A percentile compares a stretch with the other conserved stretches of the same genome.
These are phyloP conservation scores for Crotalus helleri DNA, from an alignment of 2,113 vertebrate genomes.

Conservation along the genomic window DNA sequence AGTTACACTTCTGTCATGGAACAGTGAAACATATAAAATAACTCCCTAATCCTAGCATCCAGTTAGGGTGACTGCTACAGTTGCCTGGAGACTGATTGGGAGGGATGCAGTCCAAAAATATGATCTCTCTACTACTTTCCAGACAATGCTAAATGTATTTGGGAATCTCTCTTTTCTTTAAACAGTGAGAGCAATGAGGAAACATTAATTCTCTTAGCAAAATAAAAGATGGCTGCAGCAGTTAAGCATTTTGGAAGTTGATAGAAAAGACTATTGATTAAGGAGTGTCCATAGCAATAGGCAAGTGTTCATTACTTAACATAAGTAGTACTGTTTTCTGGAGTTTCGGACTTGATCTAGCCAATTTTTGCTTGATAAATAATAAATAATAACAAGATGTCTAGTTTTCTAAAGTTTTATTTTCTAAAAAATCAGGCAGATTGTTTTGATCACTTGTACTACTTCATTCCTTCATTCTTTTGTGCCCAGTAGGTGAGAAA, in stretches of 20 bases:
- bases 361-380: background rate
- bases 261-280: constrained; percentile 24
- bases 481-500: background rate
- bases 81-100: constrained; percentile 28
- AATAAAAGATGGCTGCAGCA: constrained; percentile 7
- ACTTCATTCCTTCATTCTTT: background rate
- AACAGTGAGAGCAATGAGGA: constrained; percentile 45
- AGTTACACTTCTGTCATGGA: background rate
- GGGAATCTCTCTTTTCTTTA: constrained; percentile 34
- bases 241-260: constrained; percentile 16
- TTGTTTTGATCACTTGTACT: background rate
- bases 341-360: background rate
- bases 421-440: background rate
- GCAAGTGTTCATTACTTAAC: constrained; percentile 3
- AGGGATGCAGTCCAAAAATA: constrained; percentile 37
- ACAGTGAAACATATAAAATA: background rate
- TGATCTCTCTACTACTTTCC: constrained; percentile 39
- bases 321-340: constrained; percentile 19
- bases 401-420: background rate
- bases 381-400: constrained; percentile 6
- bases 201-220: constrained; percentile 35
- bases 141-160: constrained; percentile 18
- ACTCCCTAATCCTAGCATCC: constrained; percentile 23
- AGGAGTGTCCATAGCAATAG: constrained; percentile 2
- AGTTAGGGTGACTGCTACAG: constrained; percentile 39